Conservation (phyloP, 1,140 invertebrate species). For the Aporrectodea caliginosa region DNA sequence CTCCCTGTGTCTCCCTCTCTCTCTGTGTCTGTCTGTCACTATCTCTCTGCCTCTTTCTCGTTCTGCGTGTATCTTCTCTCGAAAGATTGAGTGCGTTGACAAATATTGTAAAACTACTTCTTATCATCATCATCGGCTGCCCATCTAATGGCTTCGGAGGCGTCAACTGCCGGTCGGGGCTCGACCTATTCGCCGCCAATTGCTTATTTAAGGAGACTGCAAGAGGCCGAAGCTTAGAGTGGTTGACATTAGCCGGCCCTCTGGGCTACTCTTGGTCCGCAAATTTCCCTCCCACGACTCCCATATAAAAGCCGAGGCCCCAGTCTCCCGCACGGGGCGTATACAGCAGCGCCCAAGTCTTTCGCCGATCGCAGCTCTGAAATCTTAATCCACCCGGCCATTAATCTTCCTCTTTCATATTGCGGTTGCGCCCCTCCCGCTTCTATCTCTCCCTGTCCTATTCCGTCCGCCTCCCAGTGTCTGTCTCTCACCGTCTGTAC, state of each 20-base stretch:
- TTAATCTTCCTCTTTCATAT: conserved; percentile 3
- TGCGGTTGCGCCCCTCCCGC: not conserved
- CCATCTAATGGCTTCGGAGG: too few relatives aligned
- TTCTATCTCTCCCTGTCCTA: not conserved
- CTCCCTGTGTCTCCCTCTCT: not conserved
- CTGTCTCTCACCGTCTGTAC: not conserved
- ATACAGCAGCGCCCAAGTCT: not conserved
- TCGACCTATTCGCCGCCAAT: too few relatives aligned
- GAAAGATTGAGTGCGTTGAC: not conserved
- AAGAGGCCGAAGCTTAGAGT: too few relatives aligned
- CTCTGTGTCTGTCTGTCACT: not conserved
- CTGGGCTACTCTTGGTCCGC: too few relatives aligned
- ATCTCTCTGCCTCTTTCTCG: not conserved
- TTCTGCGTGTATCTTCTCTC: not conserved
- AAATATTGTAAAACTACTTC: too few relatives aligned
- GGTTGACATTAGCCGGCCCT: too few relatives aligned
- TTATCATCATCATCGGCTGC: too few relatives aligned
- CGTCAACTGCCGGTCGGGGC: too few relatives aligned
- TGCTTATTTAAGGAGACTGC: too few relatives aligned
- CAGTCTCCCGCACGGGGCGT: too few relatives aligned
- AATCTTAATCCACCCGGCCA: not conserved
- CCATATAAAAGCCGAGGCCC: too few relatives aligned
- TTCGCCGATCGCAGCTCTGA: not conserved
- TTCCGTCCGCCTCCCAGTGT: not conserved
- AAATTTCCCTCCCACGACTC: too few relatives aligned